Evolutionary conservation across 2,113 vertebrate species (phyloP).

Genomic region (Alligator mississippiensis): DNA sequence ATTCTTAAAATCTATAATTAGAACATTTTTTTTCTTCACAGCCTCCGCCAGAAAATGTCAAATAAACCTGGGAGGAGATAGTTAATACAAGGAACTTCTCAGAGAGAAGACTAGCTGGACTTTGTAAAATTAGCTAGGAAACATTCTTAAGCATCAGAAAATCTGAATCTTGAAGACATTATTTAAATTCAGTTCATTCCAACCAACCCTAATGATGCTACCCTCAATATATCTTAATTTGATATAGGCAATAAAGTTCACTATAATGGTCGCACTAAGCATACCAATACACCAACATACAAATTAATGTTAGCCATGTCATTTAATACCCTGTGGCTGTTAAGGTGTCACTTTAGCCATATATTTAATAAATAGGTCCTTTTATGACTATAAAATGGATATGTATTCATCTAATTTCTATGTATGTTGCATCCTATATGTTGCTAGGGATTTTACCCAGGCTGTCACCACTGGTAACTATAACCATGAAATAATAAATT

Average conservation of each 20-base stretch:
- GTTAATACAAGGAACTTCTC: conserved; percentile 12
- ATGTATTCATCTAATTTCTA: conserved; percentile 69
- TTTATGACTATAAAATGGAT: conserved; percentile 67
- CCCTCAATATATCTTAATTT: conserved; percentile 74
- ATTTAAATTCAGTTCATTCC: conserved; percentile 70
- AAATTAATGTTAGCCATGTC: conserved; percentile 64
- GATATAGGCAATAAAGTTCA: conserved; percentile 72
- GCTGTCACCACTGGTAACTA: conserved; percentile 71
- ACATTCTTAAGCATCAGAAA: background rate
- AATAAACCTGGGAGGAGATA: background rate
- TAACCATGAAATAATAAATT: conserved; percentile 68
- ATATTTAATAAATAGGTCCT: conserved; percentile 71
- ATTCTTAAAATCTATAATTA: background rate
- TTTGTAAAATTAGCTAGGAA: background rate
- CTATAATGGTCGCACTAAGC: conserved; percentile 35
- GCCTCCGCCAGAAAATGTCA: background rate
- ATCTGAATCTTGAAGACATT: conserved; percentile 59
- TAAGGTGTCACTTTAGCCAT: conserved; percentile 70
- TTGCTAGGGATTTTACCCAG: conserved; percentile 70
- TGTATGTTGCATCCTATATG: conserved; percentile 70
- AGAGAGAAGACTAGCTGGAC: background rate
- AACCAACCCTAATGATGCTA: conserved; percentile 57
- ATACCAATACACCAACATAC: conserved; percentile 49
- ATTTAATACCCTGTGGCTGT: conserved; percentile 62
- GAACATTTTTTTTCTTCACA: background rate